Evolutionary conservation across 2,888 invertebrate species (phyloP).

Genomic region (Luffia ferchaultella): DNA sequence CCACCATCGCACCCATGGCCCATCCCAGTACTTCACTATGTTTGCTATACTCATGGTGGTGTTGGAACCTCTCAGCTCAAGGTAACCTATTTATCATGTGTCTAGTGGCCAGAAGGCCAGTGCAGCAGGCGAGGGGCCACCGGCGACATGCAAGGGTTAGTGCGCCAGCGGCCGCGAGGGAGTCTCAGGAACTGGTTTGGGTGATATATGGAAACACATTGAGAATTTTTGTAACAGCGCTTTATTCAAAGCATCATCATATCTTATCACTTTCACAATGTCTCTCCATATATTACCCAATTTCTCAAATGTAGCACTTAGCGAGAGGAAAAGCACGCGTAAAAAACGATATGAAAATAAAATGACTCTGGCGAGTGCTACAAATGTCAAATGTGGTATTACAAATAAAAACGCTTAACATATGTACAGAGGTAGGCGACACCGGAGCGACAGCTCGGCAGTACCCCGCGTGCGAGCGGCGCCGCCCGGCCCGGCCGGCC

Average conservation of each 20-base stretch:
- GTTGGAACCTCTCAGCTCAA: neutral
- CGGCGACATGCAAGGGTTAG: slow-evolving; percentile 1
- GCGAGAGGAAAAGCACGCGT: slow-evolving; percentile 32
- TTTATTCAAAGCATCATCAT: slow-evolving; percentile 72
- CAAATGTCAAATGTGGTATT: slow-evolving; percentile 69
- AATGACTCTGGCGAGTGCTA: slow-evolving; percentile 62
- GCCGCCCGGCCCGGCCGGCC: neutral
- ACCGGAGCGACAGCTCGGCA: neutral
- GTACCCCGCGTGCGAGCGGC: neutral
- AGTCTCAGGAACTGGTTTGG: slow-evolving; percentile 22
- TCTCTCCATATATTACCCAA: slow-evolving; percentile 74
- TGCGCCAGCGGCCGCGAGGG: neutral
- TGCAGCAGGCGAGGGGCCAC: slow-evolving; percentile 16
- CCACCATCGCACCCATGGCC: neutral
- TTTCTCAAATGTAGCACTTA: slow-evolving; percentile 64
- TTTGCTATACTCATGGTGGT: neutral
- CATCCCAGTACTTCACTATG: neutral
- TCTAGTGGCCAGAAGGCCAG: neutral
- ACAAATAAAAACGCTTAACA: slow-evolving; percentile 47
- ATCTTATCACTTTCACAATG: slow-evolving; percentile 70
- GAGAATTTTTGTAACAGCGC: slow-evolving; percentile 73
- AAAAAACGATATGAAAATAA: slow-evolving; percentile 42
- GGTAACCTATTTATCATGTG: neutral
- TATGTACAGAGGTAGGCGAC: slow-evolving; percentile 55
- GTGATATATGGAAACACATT: slow-evolving; percentile 72